Evolutionary conservation across 2,888 invertebrate species (phyloP), one percentile per base, ranked within the genome.

Genomic region (Philereme transversata): DNA sequence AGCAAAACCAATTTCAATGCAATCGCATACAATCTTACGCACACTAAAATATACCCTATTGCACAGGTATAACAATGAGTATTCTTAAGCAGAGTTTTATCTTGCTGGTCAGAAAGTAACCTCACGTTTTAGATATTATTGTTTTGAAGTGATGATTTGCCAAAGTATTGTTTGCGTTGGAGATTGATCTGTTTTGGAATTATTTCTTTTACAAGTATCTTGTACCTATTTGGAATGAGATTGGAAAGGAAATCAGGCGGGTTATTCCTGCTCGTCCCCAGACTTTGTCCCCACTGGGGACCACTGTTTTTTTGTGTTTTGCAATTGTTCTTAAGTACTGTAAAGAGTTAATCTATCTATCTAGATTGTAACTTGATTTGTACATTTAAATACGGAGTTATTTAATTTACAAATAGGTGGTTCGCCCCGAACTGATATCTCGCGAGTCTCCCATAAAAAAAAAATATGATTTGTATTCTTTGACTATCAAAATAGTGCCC

Each of bases 121-220:
- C 79, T 86, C 84, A 87, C 86, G 86, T 83, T 83, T 76, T 55
- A 51, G 22, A 10, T 81, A 81, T 82, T 81, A 80, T 83, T 84
- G 83, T 85, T 88, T 87, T 82, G 81, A 80, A 74, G 79, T 83
- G 81, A 81, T 83, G 84, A 84, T 88, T 83, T 79, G 77, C 76
- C 70, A 75, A 74, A 76, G 74, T 77, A 73, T 75, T 79, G 78
- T 82, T 79, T 77, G 74, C 35, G 46, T 67, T 62, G 43, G 44
- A 67, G 67, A 68, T 65, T 66, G 66, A 68, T 66, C 62, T 67
- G 33, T 41, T 62, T 72, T 64, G 58, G 69, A 67, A 69, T 71
- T 70, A 68, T 70, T 66, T 69, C 64, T 44, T 33, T 41, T 38
- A 35, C 10, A 36, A 33, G 40, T 53, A 44, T 47, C 38, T 43